Conservation (phyloP, 2,888 invertebrate genomes). For the Pyrocoelia pectoralis region DNA sequence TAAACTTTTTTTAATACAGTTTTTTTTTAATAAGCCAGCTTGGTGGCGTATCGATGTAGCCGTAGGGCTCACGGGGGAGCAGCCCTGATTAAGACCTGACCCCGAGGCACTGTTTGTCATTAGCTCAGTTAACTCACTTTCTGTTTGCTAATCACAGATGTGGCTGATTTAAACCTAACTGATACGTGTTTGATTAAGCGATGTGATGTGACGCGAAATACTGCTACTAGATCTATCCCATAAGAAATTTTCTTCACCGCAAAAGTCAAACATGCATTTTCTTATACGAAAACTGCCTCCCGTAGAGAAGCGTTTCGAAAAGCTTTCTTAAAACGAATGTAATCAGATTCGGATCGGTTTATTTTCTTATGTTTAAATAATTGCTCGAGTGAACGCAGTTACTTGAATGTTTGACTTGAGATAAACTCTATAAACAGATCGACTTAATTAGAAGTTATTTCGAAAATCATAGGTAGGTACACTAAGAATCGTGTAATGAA, state of each 20-base stretch:
- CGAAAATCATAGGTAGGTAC: neutral
- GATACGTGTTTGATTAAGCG: conserved; percentile 46
- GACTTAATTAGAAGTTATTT: neutral
- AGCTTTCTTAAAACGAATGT: neutral
- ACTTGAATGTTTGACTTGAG: conserved; percentile 5
- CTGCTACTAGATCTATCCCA: conserved; percentile 20
- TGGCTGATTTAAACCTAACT: conserved; percentile 51
- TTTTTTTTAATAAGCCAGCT: conserved; percentile 49
- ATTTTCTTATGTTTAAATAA: conserved; percentile 14
- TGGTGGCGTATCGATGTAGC: conserved; percentile 52
- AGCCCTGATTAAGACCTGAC: conserved; percentile 57
- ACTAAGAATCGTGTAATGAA: no score
- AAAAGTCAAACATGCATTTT: conserved; percentile 13
- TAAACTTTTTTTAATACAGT: conserved; percentile 50
- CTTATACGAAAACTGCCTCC: neutral
- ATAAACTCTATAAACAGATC: conserved; percentile 2
- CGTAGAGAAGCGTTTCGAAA: neutral
- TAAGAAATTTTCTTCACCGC: conserved; percentile 14
- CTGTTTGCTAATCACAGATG: conserved; percentile 61
- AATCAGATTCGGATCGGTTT: conserved; percentile 15
- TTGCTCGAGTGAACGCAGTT: conserved; percentile 7
- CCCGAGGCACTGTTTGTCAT: conserved; percentile 58
- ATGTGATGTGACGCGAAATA: conserved; percentile 45
- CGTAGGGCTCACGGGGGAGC: conserved; percentile 46
- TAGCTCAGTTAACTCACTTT: conserved; percentile 58